Base-by-base conservation (phyloP, 2,888 invertebrate genomes). In the Pantelozetes paolii region DNA sequence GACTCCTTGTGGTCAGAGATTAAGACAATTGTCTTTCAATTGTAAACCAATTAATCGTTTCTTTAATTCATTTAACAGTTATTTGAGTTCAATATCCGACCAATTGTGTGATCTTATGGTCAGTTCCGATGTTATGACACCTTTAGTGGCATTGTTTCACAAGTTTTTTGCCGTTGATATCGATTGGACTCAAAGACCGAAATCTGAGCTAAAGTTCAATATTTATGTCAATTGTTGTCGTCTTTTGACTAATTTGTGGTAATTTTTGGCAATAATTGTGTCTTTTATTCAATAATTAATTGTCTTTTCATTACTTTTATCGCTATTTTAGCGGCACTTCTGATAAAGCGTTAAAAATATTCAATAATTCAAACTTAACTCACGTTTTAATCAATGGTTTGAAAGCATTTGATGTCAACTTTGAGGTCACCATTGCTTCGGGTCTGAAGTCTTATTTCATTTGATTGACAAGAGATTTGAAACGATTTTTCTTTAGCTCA, bases 171-270 rank as follows among this genome's bases (percentile, higher is more conserved):
- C 50, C 26, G 23, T 5, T 23, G 26, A 20, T 18, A 5, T 26
- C 13, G 20, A 54, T 54, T 54, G 54, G 23, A 54, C 36, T 69
- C 20, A 18, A 9, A 69, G 15, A 20, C 23, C 15, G n/a, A 57
- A 62, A 23, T 32, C 30, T 23, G 28, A 70, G 6, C 18, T 72
- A 23, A 54, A 28, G 13, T 23, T 15, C 2, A 13, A 72, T 11
- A 32, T 72, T 40, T 64, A 72, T 32, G 23, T 72, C 32, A 32
- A 72, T 30, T 72, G 6, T 5, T 72, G 57, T 40, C 57, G 59
- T 26, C 62, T 72, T 15, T 28, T 72, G 11, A 67, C 72, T 30
- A 72, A 72, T 45, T 64, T 72, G 20, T 72, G 72, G 72, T 72
- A 67, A 32, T 64, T 50, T 71, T 62, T n/a, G 26, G 13, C 18